Evolutionary conservation across 2,797 vertebrate species (phyloP), one percentile per base, ranked within the genome.

Genomic region (Allobates femoralis): DNA sequence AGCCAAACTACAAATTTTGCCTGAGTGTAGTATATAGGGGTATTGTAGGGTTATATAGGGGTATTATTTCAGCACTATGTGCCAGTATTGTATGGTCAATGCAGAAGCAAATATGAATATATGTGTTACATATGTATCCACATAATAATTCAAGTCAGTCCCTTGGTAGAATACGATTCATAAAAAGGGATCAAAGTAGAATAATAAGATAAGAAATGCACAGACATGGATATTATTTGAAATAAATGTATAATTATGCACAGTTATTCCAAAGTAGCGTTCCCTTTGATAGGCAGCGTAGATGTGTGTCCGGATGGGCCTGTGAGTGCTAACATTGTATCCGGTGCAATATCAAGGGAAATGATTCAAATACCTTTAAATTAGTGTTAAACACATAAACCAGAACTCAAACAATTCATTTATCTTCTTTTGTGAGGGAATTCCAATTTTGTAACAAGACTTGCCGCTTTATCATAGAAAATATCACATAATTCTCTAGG

Each of bases 351-450:
- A 77, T 85, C 84, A 85, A 79, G 84, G 74, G 84, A 85, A 11
- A 62, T 0, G 50, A 85, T 79, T 79, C 76, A 85, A 60, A 85
- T 85, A 85, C 76, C 77, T 85, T 79, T 69, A 85, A 85, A 85
- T 85, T 67, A 77, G 60, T 56, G 28, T 78, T 85, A 85, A 85
- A 80, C 66, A 79, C 76, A 85, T 79, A 85, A 80, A 85, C 79
- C 50, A 79, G 62, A 85, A 73, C 84, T 85, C 62, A 79, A 84
- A 84, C 74, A 84, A 71, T 85, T 41, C 50, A 79, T 85, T 85
- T 71, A 85, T 85, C 84, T 58, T 85, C 76, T 79, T 67, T 79
- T 85, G 77, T 55, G 41, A 32, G 58, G 84, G 74, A 73, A 71
- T 79, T 85, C 51, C 66, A 73, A 79, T 79, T 78, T 46, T 69